These are phyloP conservation scores for Trogon surrucura DNA, from an alignment of 2,113 vertebrate genomes.

Conservation along the genomic window DNA sequence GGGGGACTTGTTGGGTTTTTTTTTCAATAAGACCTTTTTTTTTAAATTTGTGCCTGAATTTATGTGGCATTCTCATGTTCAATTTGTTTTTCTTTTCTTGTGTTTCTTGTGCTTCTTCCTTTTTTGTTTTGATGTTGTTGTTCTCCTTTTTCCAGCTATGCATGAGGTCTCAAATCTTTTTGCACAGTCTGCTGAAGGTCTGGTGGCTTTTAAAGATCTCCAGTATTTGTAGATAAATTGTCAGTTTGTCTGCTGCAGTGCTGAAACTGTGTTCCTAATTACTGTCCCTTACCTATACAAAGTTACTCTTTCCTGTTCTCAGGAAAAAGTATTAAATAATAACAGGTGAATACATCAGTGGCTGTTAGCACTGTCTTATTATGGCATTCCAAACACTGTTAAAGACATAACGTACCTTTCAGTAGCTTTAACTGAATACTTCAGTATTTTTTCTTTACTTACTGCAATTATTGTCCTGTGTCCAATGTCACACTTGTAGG, in stretches of 20 bases:
- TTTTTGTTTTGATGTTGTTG: background rate
- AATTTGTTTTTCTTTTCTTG: background rate
- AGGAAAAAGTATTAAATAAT: background rate
- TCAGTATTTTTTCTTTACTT: background rate
- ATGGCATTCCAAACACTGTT: background rate
- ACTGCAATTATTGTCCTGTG: background rate
- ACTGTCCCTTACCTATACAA: background rate
- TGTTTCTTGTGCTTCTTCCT: background rate
- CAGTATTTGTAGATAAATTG: background rate
- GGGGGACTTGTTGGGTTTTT: background rate
- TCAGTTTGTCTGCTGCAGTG: background rate
- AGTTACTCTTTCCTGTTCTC: background rate
- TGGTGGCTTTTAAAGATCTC: background rate
- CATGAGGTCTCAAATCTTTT: background rate
- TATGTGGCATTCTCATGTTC: background rate
- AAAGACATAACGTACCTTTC: background rate
- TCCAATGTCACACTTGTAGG: background rate
- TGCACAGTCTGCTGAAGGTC: background rate
- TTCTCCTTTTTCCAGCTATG: background rate
- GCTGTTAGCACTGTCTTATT: background rate
- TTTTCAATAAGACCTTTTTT: background rate
- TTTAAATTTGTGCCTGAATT: background rate
- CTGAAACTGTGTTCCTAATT: background rate
- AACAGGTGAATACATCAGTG: background rate
- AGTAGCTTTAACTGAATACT: background rate